These are phyloP conservation scores for Gila robusta DNA, from an alignment of 2,797 vertebrate genomes.

Conservation along the genomic window DNA sequence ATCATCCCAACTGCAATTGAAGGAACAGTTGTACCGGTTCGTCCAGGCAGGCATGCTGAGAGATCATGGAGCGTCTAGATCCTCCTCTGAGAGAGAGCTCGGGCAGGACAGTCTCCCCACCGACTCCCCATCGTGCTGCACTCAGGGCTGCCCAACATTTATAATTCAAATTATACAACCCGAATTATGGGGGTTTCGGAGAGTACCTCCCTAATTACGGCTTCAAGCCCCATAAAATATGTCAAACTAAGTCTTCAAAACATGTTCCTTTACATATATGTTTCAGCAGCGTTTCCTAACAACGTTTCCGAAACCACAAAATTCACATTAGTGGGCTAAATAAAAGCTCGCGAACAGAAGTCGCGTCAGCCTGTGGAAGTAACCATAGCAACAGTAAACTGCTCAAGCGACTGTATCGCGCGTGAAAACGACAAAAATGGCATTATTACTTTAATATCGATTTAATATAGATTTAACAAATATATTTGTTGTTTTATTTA, in stretches of 20 bases:
- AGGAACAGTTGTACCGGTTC: slow-evolving; percentile 73
- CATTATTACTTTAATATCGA: neutral
- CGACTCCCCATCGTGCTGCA: slow-evolving; percentile 34
- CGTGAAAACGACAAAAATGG: neutral
- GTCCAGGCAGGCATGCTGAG: slow-evolving; percentile 77
- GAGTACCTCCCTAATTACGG: neutral
- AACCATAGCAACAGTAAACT: neutral
- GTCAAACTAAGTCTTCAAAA: neutral
- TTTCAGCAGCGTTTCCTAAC: neutral
- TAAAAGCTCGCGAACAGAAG: neutral
- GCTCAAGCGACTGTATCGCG: neutral
- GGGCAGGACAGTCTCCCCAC: slow-evolving; percentile 27
- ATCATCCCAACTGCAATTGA: slow-evolving; percentile 79
- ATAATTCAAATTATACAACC: neutral
- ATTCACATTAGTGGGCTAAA: neutral
- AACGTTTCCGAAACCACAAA: neutral
- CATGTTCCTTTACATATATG: neutral
- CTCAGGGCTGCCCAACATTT: slow-evolving; percentile 27
- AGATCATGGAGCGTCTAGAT: slow-evolving; percentile 45
- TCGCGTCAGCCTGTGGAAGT: neutral
- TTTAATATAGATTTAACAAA: neutral
- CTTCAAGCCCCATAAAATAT: neutral
- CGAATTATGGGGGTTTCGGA: neutral
- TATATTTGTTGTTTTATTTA: neutral
- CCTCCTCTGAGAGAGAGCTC: slow-evolving; percentile 47